Percentiles rank a stretch among this genome's conserved stretches.
Conservation (phyloP, 2,888 invertebrate species). For the Ormyrus thymus region DNA sequence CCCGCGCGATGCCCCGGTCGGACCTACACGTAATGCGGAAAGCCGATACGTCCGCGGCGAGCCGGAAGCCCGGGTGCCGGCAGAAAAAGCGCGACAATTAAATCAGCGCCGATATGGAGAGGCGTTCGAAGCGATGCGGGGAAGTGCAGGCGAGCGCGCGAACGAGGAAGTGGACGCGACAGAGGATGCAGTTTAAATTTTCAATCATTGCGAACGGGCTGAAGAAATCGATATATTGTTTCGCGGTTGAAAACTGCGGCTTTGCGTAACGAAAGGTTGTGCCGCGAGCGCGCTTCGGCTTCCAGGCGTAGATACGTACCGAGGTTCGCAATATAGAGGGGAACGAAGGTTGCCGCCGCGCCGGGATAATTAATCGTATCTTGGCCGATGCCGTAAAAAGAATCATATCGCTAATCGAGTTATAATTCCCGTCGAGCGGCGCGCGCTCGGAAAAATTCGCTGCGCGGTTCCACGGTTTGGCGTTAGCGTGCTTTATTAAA, state of each 20-base stretch:
- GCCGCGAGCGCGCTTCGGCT: no score
- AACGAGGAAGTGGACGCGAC: no score
- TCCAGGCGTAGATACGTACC: no score
- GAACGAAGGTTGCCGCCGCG: neutral
- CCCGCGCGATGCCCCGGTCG: conserved; percentile 16
- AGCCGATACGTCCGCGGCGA: conserved; percentile 26
- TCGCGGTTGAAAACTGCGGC: no score
- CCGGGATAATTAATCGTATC: conserved; percentile 47
- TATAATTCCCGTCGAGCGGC: conserved; percentile 39
- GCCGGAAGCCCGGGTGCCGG: conserved; percentile 16
- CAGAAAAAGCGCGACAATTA: conserved; percentile 30
- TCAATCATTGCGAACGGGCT: no score
- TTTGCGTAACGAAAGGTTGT: no score
- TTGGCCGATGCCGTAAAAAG: conserved; percentile 8
- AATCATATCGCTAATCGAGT: conserved; percentile 39
- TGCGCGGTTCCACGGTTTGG: conserved; percentile 8
- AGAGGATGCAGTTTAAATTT: no score
- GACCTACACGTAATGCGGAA: neutral
- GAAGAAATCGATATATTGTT: no score
- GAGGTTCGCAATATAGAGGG: no score
- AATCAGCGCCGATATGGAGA: neutral
- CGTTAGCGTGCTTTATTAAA: conserved; percentile 34
- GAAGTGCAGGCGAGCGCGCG: no score
- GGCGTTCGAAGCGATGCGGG: no score
- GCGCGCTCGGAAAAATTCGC: neutral